Percentiles rank a stretch among this genome's conserved stretches.
Conservation (phyloP, 2,113 vertebrate species). For the Bombycilla garrulus region DNA sequence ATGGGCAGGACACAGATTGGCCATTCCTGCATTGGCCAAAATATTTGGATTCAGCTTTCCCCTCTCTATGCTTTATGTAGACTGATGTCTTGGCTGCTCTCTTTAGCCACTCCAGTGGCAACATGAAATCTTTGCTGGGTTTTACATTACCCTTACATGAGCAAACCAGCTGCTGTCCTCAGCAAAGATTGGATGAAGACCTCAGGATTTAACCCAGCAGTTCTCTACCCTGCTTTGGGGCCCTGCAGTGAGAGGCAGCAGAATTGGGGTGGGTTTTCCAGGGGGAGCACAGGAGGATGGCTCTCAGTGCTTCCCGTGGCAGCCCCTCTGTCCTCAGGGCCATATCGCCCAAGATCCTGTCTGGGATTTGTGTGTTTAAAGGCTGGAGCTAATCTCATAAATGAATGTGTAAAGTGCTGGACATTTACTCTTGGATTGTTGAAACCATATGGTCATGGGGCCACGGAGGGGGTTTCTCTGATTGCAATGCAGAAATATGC, state of each 20-base stretch:
- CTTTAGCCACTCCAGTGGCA: not conserved
- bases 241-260: not conserved
- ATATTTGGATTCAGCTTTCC: not conserved
- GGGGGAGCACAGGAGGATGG: not conserved
- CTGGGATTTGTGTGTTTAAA: constrained; percentile 1
- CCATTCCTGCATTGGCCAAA: not conserved
- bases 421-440: constrained; percentile 11
- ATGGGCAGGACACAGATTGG: not conserved
- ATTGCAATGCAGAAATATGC: constrained; percentile 31
- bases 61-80: not conserved
- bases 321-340: not conserved
- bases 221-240: not conserved
- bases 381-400: constrained; percentile 42
- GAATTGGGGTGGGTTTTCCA: not conserved
- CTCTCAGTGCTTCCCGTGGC: not conserved
- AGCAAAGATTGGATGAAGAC: not conserved
- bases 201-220: not conserved
- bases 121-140: not conserved
- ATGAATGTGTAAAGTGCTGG: constrained; percentile 17
- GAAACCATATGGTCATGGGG: constrained; percentile 57
- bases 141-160: not conserved
- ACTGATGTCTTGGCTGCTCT: not conserved
- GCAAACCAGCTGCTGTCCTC: not conserved
- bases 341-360: not conserved
- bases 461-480: constrained; percentile 7